A percentile compares a stretch with the other conserved stretches of the same genome.
Conservation (phyloP, 53 echinoderm and acorn worm species). For the Paelopatides confundens region DNA sequence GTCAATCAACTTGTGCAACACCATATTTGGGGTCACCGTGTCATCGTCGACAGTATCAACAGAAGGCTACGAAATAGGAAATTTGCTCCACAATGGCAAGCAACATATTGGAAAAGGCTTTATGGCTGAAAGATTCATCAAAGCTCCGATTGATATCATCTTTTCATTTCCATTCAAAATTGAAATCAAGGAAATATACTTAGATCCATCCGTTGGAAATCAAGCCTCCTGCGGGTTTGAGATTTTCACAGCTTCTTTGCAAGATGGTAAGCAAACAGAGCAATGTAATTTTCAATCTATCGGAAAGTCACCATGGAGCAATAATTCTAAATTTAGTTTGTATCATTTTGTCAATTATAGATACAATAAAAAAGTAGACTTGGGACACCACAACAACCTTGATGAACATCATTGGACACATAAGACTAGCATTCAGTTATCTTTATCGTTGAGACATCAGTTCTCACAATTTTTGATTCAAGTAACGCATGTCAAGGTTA, state of each 20-base stretch:
- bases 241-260: constrained; percentile 70
- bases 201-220: constrained; percentile 80
- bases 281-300: not conserved
- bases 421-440: not conserved
- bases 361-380: constrained; percentile 57
- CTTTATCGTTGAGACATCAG: constrained; percentile 28
- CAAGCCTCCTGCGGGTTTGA: constrained; percentile 85
- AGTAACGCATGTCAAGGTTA: constrained; percentile 77
- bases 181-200: constrained; percentile 72
- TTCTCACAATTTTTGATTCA: constrained; percentile 53
- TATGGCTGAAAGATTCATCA: constrained; percentile 89
- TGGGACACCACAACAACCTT: not conserved
- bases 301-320: constrained; percentile 30
- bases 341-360: constrained; percentile 77
- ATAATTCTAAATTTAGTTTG: not conserved
- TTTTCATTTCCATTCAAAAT: constrained; percentile 84
- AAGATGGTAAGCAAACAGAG: not conserved
- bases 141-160: constrained; percentile 82
- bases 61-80: constrained; percentile 85
- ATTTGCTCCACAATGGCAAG: constrained; percentile 48
- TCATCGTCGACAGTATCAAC: constrained; percentile 72
- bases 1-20: constrained; percentile 83
- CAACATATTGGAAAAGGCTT: constrained; percentile 62
- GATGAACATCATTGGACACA: not conserved
- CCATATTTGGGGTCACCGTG: constrained; percentile 67